A percentile compares a stretch with the other conserved stretches of the same genome.
phyloP scores from a whole-genome alignment of 2,113 vertebrate species.

The Hypomesus transpacificus region DNA sequence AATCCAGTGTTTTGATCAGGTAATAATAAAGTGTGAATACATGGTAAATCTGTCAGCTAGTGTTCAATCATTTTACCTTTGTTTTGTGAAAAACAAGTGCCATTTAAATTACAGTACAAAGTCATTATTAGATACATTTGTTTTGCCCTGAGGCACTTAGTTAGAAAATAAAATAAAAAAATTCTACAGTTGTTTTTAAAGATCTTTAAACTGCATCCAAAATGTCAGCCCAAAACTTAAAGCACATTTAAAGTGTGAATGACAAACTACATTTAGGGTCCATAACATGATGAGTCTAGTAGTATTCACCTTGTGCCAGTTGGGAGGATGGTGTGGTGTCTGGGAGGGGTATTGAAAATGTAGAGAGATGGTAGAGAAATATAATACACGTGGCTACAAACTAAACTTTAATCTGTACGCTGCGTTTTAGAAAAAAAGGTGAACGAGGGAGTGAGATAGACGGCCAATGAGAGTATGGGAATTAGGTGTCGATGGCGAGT shows the following conservation, averaged over 20 bases:
- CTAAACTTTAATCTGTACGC: conserved; percentile 34
- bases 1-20: background rate
- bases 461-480: conserved; percentile 37
- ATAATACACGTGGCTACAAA: conserved; percentile 43
- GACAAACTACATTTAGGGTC: conserved; percentile 40
- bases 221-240: conserved; percentile 55
- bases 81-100: conserved; percentile 19
- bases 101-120: conserved; percentile 46
- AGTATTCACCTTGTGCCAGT: conserved; percentile 48
- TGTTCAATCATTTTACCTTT: conserved; percentile 33
- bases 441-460: conserved; percentile 44
- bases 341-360: conserved; percentile 52
- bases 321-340: conserved; percentile 40
- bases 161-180: conserved; percentile 55
- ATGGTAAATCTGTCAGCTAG: conserved; percentile 24
- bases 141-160: conserved; percentile 64
- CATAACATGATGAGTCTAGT: conserved; percentile 45
- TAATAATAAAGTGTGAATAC: conserved; percentile 25
- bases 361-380: conserved; percentile 45
- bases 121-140: conserved; percentile 29
- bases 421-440: conserved; percentile 33
- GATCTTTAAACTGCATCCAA: conserved; percentile 51
- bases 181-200: conserved; percentile 43
- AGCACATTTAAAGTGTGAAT: conserved; percentile 51
- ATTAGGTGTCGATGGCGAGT: conserved; percentile 37